phyloP scores from a whole-genome alignment of 2,888 invertebrate species.

The Autographa pulchrina region DNA sequence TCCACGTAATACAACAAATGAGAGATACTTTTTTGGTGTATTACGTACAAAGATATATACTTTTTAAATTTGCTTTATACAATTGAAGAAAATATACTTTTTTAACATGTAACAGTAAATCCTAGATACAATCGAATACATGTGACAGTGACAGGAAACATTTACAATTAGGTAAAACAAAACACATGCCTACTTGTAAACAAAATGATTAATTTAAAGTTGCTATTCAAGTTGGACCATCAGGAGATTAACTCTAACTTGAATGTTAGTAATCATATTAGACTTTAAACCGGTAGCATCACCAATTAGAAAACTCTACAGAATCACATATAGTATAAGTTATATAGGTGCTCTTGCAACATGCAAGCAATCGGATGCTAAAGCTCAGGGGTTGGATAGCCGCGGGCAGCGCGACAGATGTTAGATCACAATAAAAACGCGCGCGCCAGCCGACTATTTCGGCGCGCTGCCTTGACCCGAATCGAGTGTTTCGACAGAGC shows the following conservation, averaged over 20 bases:
- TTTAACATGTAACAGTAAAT: too few species aligned
- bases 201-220: neutral
- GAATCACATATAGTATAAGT: neutral
- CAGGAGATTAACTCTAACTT: neutral
- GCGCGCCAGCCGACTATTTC: constrained; percentile 88
- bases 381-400: constrained; percentile 64
- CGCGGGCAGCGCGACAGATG: constrained; percentile 83
- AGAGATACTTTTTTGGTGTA: too few species aligned
- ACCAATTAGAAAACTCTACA: neutral
- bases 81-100: too few species aligned
- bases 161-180: too few species aligned
- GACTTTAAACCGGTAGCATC: neutral
- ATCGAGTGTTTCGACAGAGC: constrained; percentile 88
- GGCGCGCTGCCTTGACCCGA: constrained; percentile 89
- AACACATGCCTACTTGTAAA: too few species aligned
- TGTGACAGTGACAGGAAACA: too few species aligned
- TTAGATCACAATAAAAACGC: constrained; percentile 88
- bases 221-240: neutral
- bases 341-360: neutral
- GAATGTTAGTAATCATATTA: neutral
- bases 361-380: constrained; percentile 33
- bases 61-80: too few species aligned
- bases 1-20: neutral
- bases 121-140: too few species aligned
- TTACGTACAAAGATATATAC: too few species aligned